Percentiles rank a stretch among this genome's conserved stretches.
Conservation (phyloP, 2,797 vertebrate genomes). For the Crocidura indochinensis region DNA sequence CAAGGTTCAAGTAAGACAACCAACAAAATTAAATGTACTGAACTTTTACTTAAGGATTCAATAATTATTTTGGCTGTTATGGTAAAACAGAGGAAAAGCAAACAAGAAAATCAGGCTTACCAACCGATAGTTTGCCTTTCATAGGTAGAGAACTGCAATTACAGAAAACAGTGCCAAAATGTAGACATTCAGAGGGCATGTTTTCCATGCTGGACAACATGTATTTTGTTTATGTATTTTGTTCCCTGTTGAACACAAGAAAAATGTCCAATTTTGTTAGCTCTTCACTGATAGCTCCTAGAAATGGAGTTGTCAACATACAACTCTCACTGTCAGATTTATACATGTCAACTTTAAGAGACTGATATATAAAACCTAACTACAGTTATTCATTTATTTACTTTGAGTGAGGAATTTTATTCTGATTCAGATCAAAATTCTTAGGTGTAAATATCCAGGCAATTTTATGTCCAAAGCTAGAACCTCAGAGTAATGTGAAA, state of each 20-base stretch:
- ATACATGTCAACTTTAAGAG: conserved; percentile 21
- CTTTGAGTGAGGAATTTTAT: conserved; percentile 17
- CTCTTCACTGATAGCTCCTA: background rate
- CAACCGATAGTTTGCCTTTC: background rate
- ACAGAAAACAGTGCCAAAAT: background rate
- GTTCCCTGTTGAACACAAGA: background rate
- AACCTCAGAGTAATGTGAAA: background rate
- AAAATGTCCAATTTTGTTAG: background rate
- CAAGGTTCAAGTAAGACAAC: background rate
- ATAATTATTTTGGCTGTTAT: background rate
- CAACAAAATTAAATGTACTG: background rate
- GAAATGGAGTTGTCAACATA: background rate
- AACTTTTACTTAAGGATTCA: no score
- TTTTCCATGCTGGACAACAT: background rate
- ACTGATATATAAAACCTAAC: background rate
- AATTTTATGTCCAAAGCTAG: background rate
- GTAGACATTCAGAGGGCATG: background rate
- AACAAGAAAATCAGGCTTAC: background rate
- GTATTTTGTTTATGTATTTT: background rate
- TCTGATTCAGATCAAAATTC: conserved; percentile 44
- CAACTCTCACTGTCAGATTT: background rate
- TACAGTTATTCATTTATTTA: conserved; percentile 30
- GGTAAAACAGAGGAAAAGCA: background rate
- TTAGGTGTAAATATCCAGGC: background rate
- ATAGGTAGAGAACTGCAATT: background rate